Percentiles rank a stretch among this genome's conserved stretches.
phyloP scores from a whole-genome alignment of 2,888 invertebrate species.

The Watsonalla cultraria region DNA sequence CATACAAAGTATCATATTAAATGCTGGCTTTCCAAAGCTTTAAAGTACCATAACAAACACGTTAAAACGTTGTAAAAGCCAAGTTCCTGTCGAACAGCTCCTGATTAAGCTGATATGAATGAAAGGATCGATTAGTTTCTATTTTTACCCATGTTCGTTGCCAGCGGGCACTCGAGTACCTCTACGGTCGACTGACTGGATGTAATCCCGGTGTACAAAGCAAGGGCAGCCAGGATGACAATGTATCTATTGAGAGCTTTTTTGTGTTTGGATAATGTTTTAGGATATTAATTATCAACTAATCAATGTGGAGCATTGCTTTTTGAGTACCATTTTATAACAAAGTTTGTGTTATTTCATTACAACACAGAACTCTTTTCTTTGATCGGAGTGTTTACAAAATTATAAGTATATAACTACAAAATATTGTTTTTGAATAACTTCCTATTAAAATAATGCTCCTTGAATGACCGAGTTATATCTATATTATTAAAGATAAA shows the following conservation, averaged over 20 bases:
- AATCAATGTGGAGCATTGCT: too few relatives aligned
- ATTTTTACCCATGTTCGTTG: constrained; percentile 65
- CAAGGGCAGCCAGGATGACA: constrained; percentile 21
- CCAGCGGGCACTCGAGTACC: constrained; percentile 29
- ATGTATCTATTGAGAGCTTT: constrained; percentile 35
- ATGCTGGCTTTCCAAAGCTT: neutral
- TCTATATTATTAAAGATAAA: too few relatives aligned
- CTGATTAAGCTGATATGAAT: constrained; percentile 60
- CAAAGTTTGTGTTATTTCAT: too few relatives aligned
- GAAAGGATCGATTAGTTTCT: constrained; percentile 75
- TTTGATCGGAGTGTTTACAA: too few relatives aligned
- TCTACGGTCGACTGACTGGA: constrained; percentile 38
- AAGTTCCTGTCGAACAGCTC: constrained; percentile 23
- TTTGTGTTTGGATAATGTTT: constrained; percentile 28
- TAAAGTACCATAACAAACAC: constrained; percentile 2
- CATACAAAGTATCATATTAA: neutral
- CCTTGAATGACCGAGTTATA: too few relatives aligned
- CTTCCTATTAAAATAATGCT: too few relatives aligned
- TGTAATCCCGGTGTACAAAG: constrained; percentile 39
- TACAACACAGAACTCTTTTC: too few relatives aligned
- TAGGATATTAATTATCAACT: neutral
- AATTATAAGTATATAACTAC: too few relatives aligned
- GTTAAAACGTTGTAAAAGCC: constrained; percentile 9
- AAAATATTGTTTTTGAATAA: too few relatives aligned
- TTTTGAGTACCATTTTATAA: too few relatives aligned